Evolutionary conservation across 2,888 invertebrate species (phyloP).

Genomic region (Drosophila acutilabella): DNA sequence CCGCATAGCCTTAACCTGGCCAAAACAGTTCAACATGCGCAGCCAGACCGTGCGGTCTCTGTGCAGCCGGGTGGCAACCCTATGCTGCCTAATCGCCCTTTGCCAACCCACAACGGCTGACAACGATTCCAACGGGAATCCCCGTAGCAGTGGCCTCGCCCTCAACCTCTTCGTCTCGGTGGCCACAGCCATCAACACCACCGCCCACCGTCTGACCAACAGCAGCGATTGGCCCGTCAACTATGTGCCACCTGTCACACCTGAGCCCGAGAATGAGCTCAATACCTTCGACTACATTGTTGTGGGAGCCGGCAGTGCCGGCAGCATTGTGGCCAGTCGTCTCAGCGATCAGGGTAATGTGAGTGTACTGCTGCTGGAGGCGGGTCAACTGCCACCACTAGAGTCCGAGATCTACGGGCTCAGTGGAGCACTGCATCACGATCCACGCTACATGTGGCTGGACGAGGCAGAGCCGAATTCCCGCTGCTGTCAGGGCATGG

Average conservation of each 20-base stretch:
- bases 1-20: slow-evolving; percentile 3
- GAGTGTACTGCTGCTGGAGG: slow-evolving; percentile 91
- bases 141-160: slow-evolving; percentile 52
- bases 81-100: slow-evolving; percentile 1
- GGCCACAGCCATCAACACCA: slow-evolving; percentile 44
- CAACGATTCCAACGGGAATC: slow-evolving; percentile 1
- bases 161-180: slow-evolving; percentile 60
- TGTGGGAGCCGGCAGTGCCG: slow-evolving; percentile 88
- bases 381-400: slow-evolving; percentile 88
- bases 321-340: slow-evolving; percentile 88
- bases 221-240: slow-evolving; percentile 86
- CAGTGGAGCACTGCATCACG: slow-evolving; percentile 64
- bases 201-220: slow-evolving; percentile 85
- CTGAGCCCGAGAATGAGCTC: not conserved
- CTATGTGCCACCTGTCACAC: not conserved
- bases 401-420: slow-evolving; percentile 81
- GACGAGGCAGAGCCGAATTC: slow-evolving; percentile 72
- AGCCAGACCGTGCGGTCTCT: not conserved
- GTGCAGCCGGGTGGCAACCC: slow-evolving; percentile 8
- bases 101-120: not conserved
- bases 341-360: slow-evolving; percentile 90
- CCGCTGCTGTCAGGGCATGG: slow-evolving; percentile 73
- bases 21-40: slow-evolving; percentile 41
- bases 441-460: slow-evolving; percentile 73
- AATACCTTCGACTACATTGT: slow-evolving; percentile 86